Evolutionary conservation across 2,113 vertebrate genomes (phyloP).

Genomic region (Arizona elegans): DNA sequence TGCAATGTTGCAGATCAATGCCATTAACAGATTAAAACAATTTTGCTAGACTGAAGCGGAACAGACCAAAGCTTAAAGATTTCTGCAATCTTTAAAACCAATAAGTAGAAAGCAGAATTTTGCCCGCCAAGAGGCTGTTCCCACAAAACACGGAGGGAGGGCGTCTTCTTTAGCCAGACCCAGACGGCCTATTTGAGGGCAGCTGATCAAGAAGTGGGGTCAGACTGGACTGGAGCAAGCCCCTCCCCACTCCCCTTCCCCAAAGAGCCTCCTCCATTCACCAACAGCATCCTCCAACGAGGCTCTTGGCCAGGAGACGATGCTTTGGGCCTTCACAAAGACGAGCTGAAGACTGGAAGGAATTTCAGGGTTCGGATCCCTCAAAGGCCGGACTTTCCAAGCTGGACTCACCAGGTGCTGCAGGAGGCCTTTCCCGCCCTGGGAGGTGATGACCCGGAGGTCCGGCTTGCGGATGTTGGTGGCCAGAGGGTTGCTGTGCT

Average conservation of each 20-base stretch:
- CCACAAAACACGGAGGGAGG: not conserved
- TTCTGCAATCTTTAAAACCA: not conserved
- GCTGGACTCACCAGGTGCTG: slow-evolving; percentile 88
- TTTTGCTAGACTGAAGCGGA: too few species aligned
- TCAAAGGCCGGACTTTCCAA: rapidly evolving
- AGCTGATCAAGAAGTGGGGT: not conserved
- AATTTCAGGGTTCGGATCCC: not conserved
- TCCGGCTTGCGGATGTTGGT: slow-evolving; percentile 90
- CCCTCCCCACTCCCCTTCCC: not conserved
- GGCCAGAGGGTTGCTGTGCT: slow-evolving; percentile 78
- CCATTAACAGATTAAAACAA: not conserved
- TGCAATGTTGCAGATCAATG: too few species aligned
- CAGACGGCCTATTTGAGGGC: not conserved
- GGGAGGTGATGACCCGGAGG: slow-evolving; percentile 94
- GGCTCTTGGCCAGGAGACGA: not conserved
- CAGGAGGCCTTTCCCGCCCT: slow-evolving; percentile 91
- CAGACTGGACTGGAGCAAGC: not conserved
- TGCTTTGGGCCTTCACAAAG: not conserved
- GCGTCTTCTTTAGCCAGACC: not conserved
- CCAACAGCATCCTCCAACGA: not conserved
- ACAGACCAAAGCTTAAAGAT: too few species aligned
- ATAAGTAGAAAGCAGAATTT: not conserved
- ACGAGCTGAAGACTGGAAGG: not conserved
- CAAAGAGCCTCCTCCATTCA: not conserved
- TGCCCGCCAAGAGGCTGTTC: not conserved